Base-by-base conservation (phyloP, 1,140 invertebrate genomes). In the Globodera rostochiensis region DNA sequence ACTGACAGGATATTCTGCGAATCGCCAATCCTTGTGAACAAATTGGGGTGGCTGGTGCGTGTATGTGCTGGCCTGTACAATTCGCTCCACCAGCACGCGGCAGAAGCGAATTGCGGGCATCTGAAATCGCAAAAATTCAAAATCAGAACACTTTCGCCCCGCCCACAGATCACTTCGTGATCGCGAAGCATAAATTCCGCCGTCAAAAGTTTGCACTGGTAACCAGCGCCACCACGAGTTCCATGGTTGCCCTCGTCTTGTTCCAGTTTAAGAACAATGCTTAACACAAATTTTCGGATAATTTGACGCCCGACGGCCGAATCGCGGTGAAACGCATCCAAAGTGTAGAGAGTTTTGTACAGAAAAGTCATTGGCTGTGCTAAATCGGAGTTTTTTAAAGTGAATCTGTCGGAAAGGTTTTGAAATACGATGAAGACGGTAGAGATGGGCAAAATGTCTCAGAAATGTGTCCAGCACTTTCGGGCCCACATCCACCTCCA, bases 281-380 rank as follows among this genome's bases (percentile, higher is more conserved):
- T 80, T 36, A 83, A 5, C 13, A 83, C 82, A 76, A 83, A 83
- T 67, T 84, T 66, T 3, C 82, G 82, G 70, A 74, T 73, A 21
- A 53, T 49, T 81, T 78, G 79, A 53, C 47, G 64, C 25, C 36
- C 36, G 46, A 69, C 64, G 77, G 60, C 11, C 47, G 25, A 78
- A 11, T 71, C 69, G 25, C 69, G 69, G 36, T 71, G 60, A 46
- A 66, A 69, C 45, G 77, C 21, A 25, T 78, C 64, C 66, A 50
- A 78, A 78, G 66, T 83, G 47, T 83, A 85, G 9, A 82, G 50
- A n/a, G 84, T 86, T 80, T 88, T 87, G 82, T 85, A 85, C 5
- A 85, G 21, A 74, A 84, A 85, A 15, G 86, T 86, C 70, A 85
- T 83, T 74, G 84, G 84, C 45, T 86, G 85, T 47, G 84, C 84